phyloP scores from a whole-genome alignment of 2,888 invertebrate species.

The Phyto melanocephala region DNA sequence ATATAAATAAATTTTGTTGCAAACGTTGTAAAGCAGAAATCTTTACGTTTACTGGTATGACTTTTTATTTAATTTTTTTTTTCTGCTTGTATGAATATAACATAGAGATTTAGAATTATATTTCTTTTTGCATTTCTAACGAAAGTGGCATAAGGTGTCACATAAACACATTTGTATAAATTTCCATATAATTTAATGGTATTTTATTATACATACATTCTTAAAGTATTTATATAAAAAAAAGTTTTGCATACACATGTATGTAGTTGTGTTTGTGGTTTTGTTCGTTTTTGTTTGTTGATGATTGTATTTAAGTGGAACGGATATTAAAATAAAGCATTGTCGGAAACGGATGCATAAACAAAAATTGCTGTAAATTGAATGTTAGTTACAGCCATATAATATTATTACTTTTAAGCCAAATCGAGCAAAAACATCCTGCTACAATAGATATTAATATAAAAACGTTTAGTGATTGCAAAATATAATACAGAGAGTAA shows the following conservation, averaged over 20 bases:
- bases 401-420: not conserved
- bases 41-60: not conserved
- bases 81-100: no score
- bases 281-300: conserved; percentile 2
- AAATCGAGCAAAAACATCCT: conserved; percentile 40
- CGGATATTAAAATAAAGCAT: conserved; percentile 66
- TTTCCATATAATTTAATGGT: not conserved
- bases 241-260: not conserved
- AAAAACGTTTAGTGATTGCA: not conserved
- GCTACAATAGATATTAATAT: conserved; percentile 23
- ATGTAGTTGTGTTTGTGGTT: not conserved
- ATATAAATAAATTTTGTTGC: conserved; percentile 20
- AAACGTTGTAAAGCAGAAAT: not conserved
- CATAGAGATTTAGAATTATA: not conserved
- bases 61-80: no score
- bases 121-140: not conserved
- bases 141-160: conserved; percentile 45
- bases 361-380: conserved; percentile 63
- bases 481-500: not conserved
- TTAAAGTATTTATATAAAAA: not conserved
- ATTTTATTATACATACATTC: not conserved
- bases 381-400: conserved; percentile 55
- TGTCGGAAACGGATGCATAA: conserved; percentile 65
- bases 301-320: conserved; percentile 29
- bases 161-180: conserved; percentile 1